Evolutionary conservation across 53 echinoderm and acorn worm species (phyloP).

Genomic region (Arbacia lixula): DNA sequence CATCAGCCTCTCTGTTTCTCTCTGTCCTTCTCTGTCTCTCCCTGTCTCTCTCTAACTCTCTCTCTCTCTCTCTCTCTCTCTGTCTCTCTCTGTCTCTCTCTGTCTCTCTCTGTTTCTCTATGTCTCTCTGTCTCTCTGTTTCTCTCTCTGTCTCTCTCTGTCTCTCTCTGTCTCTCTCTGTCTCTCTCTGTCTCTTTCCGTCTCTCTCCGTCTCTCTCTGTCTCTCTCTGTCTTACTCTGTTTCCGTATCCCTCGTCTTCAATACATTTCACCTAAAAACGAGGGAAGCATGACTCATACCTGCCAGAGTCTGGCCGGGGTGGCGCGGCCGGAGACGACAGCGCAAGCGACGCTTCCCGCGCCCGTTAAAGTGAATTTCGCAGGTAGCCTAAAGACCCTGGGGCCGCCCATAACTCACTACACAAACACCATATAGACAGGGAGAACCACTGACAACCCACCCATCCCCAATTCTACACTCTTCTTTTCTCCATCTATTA

Average conservation of each 20-base stretch:
- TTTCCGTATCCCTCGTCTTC: not conserved
- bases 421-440: slow-evolving; percentile 25
- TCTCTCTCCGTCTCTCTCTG: not conserved
- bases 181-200: not conserved
- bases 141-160: not conserved
- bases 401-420: slow-evolving; percentile 27
- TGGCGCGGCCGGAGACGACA: not conserved
- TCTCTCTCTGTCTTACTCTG: not conserved
- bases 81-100: not conserved
- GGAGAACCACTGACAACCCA: not conserved
- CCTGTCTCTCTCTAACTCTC: not conserved
- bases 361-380: not conserved
- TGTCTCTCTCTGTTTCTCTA: no score
- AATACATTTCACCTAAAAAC: not conserved
- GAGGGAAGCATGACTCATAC: slow-evolving; percentile 16
- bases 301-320: not conserved
- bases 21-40: not conserved
- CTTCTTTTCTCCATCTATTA: not conserved
- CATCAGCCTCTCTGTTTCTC: slow-evolving; percentile 21
- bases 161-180: not conserved
- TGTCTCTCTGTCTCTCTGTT: slow-evolving; percentile 8
- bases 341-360: not conserved
- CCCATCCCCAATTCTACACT: slow-evolving; percentile 12
- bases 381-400: slow-evolving; percentile 29
- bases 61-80: not conserved